A percentile compares a stretch with the other conserved stretches of the same genome.
Conservation (phyloP, 2,797 vertebrate genomes). For the Poeciliopsis gracilis region DNA sequence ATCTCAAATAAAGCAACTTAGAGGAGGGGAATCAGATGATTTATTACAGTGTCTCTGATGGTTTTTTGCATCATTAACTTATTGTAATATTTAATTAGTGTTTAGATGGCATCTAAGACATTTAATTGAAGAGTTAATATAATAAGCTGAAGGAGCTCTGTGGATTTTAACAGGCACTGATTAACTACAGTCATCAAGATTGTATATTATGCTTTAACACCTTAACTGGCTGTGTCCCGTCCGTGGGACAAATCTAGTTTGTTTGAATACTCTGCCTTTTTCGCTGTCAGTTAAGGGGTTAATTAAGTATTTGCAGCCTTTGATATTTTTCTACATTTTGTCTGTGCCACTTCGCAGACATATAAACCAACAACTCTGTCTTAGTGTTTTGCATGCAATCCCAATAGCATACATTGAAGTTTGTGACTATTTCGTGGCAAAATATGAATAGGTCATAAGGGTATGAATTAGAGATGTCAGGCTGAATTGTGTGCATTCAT, state of each 20-base stretch:
- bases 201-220: not conserved
- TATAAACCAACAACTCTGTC: not conserved
- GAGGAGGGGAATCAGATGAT: constrained; percentile 14
- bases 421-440: not conserved
- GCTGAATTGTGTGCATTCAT: not conserved
- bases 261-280: no score
- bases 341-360: not conserved
- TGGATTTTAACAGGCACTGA: constrained; percentile 30
- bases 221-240: no score
- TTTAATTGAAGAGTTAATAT: constrained; percentile 44
- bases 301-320: not conserved
- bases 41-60: constrained; percentile 4
- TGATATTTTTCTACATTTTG: not conserved
- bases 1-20: not conserved
- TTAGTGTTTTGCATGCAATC: not conserved
- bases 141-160: constrained; percentile 29
- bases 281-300: no score
- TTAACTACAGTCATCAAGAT: constrained; percentile 12
- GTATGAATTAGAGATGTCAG: not conserved
- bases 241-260: no score
- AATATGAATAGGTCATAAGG: not conserved
- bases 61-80: constrained; percentile 8
- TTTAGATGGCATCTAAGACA: constrained; percentile 19
- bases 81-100: constrained; percentile 39
- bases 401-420: not conserved